Evolutionary conservation across 1,140 invertebrate genomes (phyloP), one percentile per base, ranked within the genome.

Genomic region (Trichonephila clavata): DNA sequence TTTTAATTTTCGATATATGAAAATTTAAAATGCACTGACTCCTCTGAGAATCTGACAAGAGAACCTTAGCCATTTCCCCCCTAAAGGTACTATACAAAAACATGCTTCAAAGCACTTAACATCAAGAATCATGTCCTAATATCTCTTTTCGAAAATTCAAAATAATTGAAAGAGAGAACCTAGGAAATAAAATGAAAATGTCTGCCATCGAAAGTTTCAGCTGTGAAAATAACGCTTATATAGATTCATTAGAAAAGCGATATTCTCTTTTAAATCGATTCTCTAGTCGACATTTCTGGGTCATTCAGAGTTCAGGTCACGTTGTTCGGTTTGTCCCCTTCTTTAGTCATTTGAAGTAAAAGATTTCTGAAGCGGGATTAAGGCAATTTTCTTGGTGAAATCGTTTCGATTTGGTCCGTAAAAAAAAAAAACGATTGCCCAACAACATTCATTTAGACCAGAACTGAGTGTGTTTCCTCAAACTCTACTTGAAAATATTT

Each of bases 171-270:
- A 32, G 24, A 20, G 8, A 16, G 27, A 16, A 14, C 0, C 7
- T 1, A 10, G 27, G 71, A 20, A 77, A 77, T 39, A 27, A 77
- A 39, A 77, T 16, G 27, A 77, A 77, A 77, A 14, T 27, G 20
- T 32, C 14, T 16, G 4, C 16, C 16, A 16, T 32, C 32, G 27
- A 77, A 77, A 77, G 27, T 77, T 77, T 77, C 81, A 50, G 20
- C 81, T 84, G 81, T 84, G 81, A 84, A 84, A 84, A 84, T 84
- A 84, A 84, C 81, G 57, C 81, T 84, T 57, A 84, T 10, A 50
- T 84, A 84, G 81, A 84, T 84, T 84, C 81, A 84, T 84, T 84
- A 84, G 57, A 59, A 57, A 84, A 84, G 81, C 21, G 81, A 18
- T 77, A 77, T 77, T 24, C 21, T 84, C 50, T 84, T 59, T 84